Conservation (phyloP, 2,113 vertebrate species). For the Apistogramma diplotaenia region DNA sequence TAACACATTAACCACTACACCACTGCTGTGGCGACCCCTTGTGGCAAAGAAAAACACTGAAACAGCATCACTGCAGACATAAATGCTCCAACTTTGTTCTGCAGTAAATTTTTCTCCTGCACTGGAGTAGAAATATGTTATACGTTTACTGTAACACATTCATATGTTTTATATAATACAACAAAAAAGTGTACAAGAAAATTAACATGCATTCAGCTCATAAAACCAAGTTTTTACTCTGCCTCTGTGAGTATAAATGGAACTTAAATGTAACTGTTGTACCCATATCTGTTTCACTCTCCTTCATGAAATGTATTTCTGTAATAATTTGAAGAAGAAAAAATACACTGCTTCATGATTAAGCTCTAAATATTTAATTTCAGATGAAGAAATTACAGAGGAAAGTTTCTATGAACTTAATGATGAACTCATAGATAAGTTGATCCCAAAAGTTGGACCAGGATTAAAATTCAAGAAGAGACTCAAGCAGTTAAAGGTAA, state of each 20-base stretch:
- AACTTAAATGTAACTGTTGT: neutral
- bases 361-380: neutral
- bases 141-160: neutral
- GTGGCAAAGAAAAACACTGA: neutral
- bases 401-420: neutral
- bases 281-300: neutral
- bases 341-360: no score
- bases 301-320: neutral
- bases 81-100: neutral
- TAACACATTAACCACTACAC: neutral
- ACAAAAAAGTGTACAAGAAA: accelerated
- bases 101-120: neutral
- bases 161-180: neutral
- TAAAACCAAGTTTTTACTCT: neutral
- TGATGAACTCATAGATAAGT: neutral
- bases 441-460: conserved; percentile 6
- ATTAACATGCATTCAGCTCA: accelerated
- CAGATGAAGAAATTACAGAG: conserved; percentile 10
- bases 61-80: neutral
- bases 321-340: neutral
- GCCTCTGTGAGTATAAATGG: neutral
- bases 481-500: conserved; percentile 29
- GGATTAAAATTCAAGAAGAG: neutral
- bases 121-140: neutral
- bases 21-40: accelerated